Conservation (phyloP, 2,797 vertebrate species). For the Gymnothorax reevesii region DNA sequence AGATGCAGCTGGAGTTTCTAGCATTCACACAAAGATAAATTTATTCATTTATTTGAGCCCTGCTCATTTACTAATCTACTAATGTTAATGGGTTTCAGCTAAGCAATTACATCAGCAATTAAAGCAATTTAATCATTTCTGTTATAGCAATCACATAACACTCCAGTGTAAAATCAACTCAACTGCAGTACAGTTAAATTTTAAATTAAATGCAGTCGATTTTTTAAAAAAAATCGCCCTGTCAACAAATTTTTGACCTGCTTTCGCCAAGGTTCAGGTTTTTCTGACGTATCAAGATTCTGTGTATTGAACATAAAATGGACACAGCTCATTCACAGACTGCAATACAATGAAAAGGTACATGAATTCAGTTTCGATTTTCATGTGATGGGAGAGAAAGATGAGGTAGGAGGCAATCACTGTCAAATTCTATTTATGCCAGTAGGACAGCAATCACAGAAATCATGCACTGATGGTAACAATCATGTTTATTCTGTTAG, state of each 20-base stretch:
- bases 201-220: neutral
- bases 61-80: neutral
- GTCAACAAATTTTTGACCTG: neutral
- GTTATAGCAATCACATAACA: neutral
- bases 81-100: neutral
- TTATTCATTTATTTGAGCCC: too few species aligned
- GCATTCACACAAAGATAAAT: too few species aligned
- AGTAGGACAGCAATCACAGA: neutral
- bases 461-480: neutral
- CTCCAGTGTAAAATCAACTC: neutral
- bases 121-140: neutral
- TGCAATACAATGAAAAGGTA: neutral
- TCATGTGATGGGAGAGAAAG: neutral
- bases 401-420: neutral
- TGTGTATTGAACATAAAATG: neutral
- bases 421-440: neutral
- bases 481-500: too few species aligned
- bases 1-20: too few species aligned
- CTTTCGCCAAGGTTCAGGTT: neutral
- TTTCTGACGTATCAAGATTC: neutral
- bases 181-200: neutral
- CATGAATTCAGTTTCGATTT: neutral
- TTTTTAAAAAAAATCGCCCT: neutral
- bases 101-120: neutral
- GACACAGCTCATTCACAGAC: neutral